A percentile compares a stretch with the other conserved stretches of the same genome.
Evolutionary conservation across 2,888 invertebrate genomes (phyloP).

Genomic region (Drosophila crucigera): DNA sequence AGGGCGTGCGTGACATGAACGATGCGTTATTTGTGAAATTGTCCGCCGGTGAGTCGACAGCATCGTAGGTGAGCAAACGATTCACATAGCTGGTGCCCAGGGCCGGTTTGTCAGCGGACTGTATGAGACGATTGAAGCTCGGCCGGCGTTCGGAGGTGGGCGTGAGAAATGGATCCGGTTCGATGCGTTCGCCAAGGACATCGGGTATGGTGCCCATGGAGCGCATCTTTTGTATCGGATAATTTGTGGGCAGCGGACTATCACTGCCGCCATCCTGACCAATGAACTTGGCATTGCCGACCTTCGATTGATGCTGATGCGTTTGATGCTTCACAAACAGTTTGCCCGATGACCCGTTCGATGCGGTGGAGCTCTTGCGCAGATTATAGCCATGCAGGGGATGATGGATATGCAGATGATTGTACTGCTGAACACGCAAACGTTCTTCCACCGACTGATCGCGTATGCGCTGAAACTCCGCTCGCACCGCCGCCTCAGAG

Average conservation of each 20-base stretch:
- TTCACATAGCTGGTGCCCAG: slow-evolving; percentile 60
- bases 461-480: slow-evolving; percentile 82
- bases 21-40: slow-evolving; percentile 68
- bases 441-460: slow-evolving; percentile 79
- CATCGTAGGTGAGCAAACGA: slow-evolving; percentile 72
- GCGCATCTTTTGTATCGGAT: slow-evolving; percentile 85
- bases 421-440: slow-evolving; percentile 71
- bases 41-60: slow-evolving; percentile 71
- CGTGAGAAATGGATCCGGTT: slow-evolving; percentile 84
- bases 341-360: slow-evolving; percentile 77
- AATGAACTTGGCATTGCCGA: slow-evolving; percentile 85
- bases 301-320: slow-evolving; percentile 68
- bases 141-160: slow-evolving; percentile 83
- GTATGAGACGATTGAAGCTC: slow-evolving; percentile 71
- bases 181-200: slow-evolving; percentile 83
- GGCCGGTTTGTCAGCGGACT: slow-evolving; percentile 76
- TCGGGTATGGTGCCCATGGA: slow-evolving; percentile 85
- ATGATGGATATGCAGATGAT: slow-evolving; percentile 39
- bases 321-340: slow-evolving; percentile 77
- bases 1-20: slow-evolving; percentile 84
- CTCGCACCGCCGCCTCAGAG: slow-evolving; percentile 77
- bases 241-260: slow-evolving; percentile 62
- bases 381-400: slow-evolving; percentile 40
- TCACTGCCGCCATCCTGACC: slow-evolving; percentile 82
- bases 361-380: slow-evolving; percentile 78